A percentile compares a stretch with the other conserved stretches of the same genome.
Evolutionary conservation across 1,140 invertebrate species (phyloP).

Genomic region (Sinonovacula constricta): DNA sequence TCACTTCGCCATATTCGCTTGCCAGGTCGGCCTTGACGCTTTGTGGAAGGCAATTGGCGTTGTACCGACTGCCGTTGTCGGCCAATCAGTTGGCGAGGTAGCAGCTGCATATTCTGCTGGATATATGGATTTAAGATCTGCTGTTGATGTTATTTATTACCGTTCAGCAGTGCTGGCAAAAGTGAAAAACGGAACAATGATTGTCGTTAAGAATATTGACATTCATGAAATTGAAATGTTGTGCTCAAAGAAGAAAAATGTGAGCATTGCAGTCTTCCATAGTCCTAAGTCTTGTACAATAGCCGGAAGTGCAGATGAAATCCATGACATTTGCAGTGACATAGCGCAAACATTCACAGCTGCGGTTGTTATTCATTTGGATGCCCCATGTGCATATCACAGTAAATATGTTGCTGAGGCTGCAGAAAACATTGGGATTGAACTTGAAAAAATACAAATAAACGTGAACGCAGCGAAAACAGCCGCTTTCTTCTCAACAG

Average conservation of each 20-base stretch:
- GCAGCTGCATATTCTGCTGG: constrained; percentile 56
- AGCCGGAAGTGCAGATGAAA: constrained; percentile 48
- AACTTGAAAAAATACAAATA: constrained; percentile 11
- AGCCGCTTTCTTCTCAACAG: constrained; percentile 2
- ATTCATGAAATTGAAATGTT: constrained; percentile 25
- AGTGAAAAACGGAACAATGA: constrained; percentile 51
- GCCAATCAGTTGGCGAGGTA: constrained; percentile 61
- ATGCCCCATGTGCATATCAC: constrained; percentile 63
- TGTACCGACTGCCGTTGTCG: constrained; percentile 48
- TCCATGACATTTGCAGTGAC: constrained; percentile 22
- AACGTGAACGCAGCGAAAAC: neutral
- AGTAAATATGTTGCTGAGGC: constrained; percentile 58
- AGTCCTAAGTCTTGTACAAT: constrained; percentile 47
- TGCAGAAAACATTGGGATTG: constrained; percentile 24
- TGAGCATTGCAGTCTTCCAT: constrained; percentile 53
- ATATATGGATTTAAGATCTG: constrained; percentile 41
- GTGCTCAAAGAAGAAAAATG: constrained; percentile 27
- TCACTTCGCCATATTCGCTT: constrained; percentile 58
- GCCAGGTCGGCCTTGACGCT: constrained; percentile 43
- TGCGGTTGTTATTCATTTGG: neutral
- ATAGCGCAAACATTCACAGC: constrained; percentile 4
- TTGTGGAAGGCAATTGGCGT: constrained; percentile 54
- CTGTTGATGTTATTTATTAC: constrained; percentile 55
- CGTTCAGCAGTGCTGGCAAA: constrained; percentile 38
- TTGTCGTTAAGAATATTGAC: constrained; percentile 43